Evolutionary conservation across 2,113 vertebrate genomes (phyloP), one percentile per base, ranked within the genome.

Genomic region (Boleophthalmus pectinirostris): DNA sequence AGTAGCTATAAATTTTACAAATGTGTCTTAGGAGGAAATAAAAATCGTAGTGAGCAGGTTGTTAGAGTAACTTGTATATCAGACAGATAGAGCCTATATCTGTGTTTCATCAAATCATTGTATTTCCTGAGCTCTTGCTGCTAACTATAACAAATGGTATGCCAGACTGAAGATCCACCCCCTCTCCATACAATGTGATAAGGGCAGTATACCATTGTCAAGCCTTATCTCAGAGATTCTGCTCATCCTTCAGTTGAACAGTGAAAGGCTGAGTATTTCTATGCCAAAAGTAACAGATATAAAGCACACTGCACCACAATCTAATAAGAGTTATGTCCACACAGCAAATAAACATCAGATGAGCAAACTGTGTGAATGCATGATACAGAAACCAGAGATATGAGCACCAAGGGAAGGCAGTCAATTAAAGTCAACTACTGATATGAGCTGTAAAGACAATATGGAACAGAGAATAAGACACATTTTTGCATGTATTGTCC

Each of bases 171-270:
- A 49, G 64, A 70, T 64, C 15, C 13, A 47, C 54, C 3, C 4
- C 13, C 67, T 18, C 8, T 29, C 0, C 1, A 24, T 61, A 0
- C 46, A 14, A 45, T 51, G 64, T 68, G 80, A 83, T 84, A 86
- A 82, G 72, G 24, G 49, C 25, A 65, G 53, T 82, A 78, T 77
- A 82, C 74, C 69, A 71, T 68, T 74, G 67, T 68, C 68, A 53
- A 18, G 54, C 35, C 58, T 79, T 70, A 79, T 80, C 77, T 57
- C 15, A 35, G 49, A 56, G 64, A 66, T 66, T 21, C 38, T 0
- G 35, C 43, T 51, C 66, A 33, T 68, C 24, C 46, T 75, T 58
- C 20, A n/a, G 69, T 60, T 66, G 24, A 57, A 70, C 7, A 58
- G 33, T 45, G 63, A 24, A 70, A 65, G 75, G 64, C 54, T 61